A percentile compares a stretch with the other conserved stretches of the same genome.
phyloP scores from a whole-genome alignment of 2,888 invertebrate species.

The Macaria notata region DNA sequence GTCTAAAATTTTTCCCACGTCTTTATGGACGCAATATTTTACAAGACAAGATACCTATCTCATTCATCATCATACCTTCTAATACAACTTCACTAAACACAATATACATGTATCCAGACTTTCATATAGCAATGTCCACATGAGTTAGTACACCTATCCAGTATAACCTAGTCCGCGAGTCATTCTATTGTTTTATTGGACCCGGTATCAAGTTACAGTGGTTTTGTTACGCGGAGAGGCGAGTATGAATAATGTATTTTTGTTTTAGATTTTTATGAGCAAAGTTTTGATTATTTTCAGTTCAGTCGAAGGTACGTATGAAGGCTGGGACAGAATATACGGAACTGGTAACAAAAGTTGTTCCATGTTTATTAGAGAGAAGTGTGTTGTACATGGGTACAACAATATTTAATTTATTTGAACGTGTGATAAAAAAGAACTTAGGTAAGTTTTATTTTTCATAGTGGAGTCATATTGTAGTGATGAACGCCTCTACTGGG shows the following conservation, averaged over 20 bases:
- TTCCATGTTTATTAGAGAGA: constrained; percentile 47
- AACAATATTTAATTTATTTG: too few relatives aligned
- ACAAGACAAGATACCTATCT: constrained; percentile 10
- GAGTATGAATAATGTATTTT: constrained; percentile 82
- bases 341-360: constrained; percentile 40
- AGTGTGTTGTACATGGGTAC: constrained; percentile 40
- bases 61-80: constrained; percentile 41
- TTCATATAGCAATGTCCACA: constrained; percentile 74
- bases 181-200: constrained; percentile 47
- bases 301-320: constrained; percentile 64
- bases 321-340: constrained; percentile 65
- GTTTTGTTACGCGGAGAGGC: constrained; percentile 63
- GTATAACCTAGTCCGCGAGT: constrained; percentile 51
- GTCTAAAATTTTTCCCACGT: background rate
- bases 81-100: constrained; percentile 65
- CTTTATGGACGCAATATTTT: background rate
- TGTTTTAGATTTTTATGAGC: constrained; percentile 82
- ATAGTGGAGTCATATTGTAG: too few relatives aligned
- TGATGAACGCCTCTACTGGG: too few relatives aligned
- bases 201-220: constrained; percentile 51
- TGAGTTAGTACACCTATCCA: constrained; percentile 58
- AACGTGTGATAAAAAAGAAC: too few relatives aligned
- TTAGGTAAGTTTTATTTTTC: too few relatives aligned
- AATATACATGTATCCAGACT: constrained; percentile 81
- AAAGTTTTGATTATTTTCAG: constrained; percentile 83